Evolutionary conservation across 1,140 invertebrate species (phyloP).

Genomic region (Linepithema humile): DNA sequence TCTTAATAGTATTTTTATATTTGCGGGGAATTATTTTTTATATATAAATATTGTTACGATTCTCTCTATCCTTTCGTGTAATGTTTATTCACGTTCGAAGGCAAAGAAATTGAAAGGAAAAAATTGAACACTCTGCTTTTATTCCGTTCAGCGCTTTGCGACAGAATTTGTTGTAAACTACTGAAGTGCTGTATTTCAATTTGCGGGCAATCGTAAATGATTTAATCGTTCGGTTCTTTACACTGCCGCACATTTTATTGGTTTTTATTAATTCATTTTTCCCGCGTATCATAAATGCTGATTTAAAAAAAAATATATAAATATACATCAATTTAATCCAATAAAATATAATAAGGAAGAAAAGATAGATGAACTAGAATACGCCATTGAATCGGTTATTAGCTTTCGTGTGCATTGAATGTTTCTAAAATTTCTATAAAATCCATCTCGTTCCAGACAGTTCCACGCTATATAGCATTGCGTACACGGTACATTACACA

Average conservation of each 20-base stretch:
- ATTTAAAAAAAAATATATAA: neutral
- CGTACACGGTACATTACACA: slow-evolving; percentile 22
- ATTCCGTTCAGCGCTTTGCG: slow-evolving; percentile 15
- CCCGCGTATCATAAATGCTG: neutral
- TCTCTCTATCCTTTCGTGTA: neutral
- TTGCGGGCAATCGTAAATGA: neutral
- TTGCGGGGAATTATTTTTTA: neutral
- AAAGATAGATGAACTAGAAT: neutral
- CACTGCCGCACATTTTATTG: neutral
- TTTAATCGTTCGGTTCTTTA: slow-evolving; percentile 13
- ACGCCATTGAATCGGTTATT: neutral
- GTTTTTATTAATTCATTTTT: neutral
- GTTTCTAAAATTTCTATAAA: neutral
- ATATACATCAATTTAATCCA: neutral
- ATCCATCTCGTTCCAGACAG: slow-evolving; percentile 24
- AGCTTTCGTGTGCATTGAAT: neutral
- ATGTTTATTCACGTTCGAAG: slow-evolving; percentile 50
- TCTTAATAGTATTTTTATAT: neutral
- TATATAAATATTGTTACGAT: neutral
- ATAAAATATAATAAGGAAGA: neutral
- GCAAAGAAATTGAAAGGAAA: slow-evolving; percentile 51
- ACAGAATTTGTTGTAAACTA: slow-evolving; percentile 23
- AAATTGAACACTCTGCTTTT: slow-evolving; percentile 17
- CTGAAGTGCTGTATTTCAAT: neutral
- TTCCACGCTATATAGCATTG: slow-evolving; percentile 26